These are phyloP conservation scores for Odontamblyopus rebecca DNA, from an alignment of 2,797 vertebrate genomes.

Conservation along the genomic window DNA sequence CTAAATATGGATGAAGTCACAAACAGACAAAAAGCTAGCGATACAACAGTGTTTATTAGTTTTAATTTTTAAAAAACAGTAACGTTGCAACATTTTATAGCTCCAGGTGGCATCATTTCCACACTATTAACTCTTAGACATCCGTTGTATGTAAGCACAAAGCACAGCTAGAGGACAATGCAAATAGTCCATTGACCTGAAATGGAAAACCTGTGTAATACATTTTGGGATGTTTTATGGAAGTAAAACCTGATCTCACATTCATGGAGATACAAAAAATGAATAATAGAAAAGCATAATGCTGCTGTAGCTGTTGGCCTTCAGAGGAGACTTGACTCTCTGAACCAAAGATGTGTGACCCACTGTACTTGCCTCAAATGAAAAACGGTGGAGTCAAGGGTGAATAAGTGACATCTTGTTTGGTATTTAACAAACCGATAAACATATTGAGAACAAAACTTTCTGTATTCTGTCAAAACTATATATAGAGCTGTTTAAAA, in stretches of 20 bases:
- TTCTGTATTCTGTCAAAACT: neutral
- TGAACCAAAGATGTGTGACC: slow-evolving; percentile 3
- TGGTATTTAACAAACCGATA: neutral
- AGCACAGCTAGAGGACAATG: slow-evolving; percentile 8
- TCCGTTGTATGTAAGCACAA: slow-evolving; percentile 5
- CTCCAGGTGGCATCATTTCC: slow-evolving; percentile 39
- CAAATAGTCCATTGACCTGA: slow-evolving; percentile 24
- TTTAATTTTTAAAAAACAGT: neutral
- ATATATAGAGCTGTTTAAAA: too few relatives aligned
- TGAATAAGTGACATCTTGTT: neutral
- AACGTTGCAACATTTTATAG: neutral
- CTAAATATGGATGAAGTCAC: neutral
- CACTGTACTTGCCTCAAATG: neutral
- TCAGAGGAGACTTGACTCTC: neutral
- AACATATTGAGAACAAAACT: neutral
- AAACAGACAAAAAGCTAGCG: neutral
- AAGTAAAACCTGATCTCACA: slow-evolving; percentile 19
- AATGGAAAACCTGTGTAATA: slow-evolving; percentile 22
- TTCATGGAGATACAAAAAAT: slow-evolving; percentile 5
- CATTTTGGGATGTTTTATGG: slow-evolving; percentile 13
- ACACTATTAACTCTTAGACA: slow-evolving; percentile 17
- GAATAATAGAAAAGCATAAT: neutral
- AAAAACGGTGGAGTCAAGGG: neutral
- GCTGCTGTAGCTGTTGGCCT: neutral
- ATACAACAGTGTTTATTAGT: neutral